Percentiles rank a stretch among this genome's conserved stretches.
Conservation (phyloP, 2,888 invertebrate species). For the Caenorhabditis becei region DNA sequence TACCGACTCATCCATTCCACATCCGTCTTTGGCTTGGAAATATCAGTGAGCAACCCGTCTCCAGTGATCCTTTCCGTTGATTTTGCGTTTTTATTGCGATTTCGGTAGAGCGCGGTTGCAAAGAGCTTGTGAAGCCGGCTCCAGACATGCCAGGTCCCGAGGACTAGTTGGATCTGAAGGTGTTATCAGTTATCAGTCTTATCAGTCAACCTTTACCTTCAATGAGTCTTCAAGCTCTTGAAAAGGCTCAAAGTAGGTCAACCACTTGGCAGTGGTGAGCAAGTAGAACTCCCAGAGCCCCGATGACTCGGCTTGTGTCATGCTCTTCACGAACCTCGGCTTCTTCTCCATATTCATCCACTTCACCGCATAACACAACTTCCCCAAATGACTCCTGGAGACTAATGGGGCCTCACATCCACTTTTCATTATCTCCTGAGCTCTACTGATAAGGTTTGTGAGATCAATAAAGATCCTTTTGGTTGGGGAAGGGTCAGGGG, state of each 20-base stretch:
- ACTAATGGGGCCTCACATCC: constrained; percentile 19
- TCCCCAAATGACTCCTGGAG: constrained; percentile 10
- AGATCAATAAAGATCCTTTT: constrained; percentile 18
- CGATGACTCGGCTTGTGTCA: constrained; percentile 11
- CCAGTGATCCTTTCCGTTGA: constrained; percentile 15
- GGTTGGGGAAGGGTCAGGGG: not conserved
- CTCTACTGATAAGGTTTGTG: constrained; percentile 2
- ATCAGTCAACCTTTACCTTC: no score
- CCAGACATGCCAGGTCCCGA: constrained; percentile 50
- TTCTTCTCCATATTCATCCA: constrained; percentile 9
- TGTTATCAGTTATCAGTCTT: not conserved
- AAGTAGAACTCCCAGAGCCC: constrained; percentile 43
- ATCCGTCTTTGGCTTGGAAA: not conserved
- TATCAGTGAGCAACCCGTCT: constrained; percentile 27
- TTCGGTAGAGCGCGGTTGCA: constrained; percentile 27
- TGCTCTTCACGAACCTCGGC: not conserved
- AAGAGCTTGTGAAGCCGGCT: constrained; percentile 47
- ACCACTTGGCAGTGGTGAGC: constrained; percentile 48
- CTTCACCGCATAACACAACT: constrained; percentile 15
- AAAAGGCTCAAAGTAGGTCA: constrained; percentile 53
- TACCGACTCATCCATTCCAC: constrained; percentile 30
- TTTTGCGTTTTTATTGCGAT: not conserved
- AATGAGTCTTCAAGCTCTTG: constrained; percentile 28
- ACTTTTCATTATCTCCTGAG: constrained; percentile 22
- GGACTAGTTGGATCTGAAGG: constrained; percentile 43